Evolutionary conservation across 2,113 vertebrate species (phyloP), one percentile per base, ranked within the genome.

Genomic region (Indri indri): DNA sequence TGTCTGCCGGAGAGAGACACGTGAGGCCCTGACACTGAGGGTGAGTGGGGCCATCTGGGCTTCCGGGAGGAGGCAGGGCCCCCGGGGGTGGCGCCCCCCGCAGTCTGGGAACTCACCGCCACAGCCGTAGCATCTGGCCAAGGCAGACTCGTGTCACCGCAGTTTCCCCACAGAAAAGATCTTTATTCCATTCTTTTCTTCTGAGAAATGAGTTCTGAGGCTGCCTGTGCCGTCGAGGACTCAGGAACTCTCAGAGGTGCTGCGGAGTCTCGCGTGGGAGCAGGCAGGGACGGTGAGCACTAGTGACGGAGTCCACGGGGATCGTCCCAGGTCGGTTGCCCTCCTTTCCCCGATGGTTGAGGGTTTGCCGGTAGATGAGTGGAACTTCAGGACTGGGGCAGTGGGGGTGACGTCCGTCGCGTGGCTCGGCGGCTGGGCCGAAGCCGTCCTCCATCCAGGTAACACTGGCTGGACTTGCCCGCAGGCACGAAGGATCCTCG

Each of bases 221-320:
- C 66, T 61, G 4, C 16, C 73, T 79, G 89, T 32, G 61, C 45
- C 52, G 8, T 6, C 23, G 1, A 30, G 50, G 34, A 30, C 34
- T 34, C 42, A 14, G 66, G 37, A 79, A 89, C 50, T 9, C 47
- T 20, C 14, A 45, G 18, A 50, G 10, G 6, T 23, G 1, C 63
- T 23, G 11, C 0, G 1, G 54, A 20, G 1, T 4, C 11, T 11
- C 10, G 11, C 5, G 0, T 10, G 18, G 25, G 20, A 42, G 61
- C 81, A 95, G 20, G 27, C n/a, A 40, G 47, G 4, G 17, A 45
- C 18, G 34, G 42, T 8, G 34, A 12, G 0, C n/a, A 3, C 61
- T 50, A 57, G 20, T 0, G 1, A 42, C 45, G 45, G 11, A 40
- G 9, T 52, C 42, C 4, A 22, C 34, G 20, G 74, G 37, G 32